These are phyloP conservation scores for Epinephelus moara DNA, from an alignment of 2,113 vertebrate genomes.

Conservation along the genomic window DNA sequence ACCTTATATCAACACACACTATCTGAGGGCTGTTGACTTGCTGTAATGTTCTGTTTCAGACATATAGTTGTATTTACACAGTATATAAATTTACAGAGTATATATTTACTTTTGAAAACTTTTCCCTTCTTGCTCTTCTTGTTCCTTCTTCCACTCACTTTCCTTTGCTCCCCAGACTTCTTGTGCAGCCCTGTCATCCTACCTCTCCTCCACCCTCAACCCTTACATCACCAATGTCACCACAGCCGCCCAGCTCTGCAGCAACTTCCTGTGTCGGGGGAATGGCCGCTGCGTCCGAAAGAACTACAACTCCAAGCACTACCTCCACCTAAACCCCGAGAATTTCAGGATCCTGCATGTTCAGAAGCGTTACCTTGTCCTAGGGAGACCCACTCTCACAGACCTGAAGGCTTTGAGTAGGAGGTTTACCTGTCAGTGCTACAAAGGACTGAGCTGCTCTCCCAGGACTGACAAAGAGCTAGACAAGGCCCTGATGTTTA, in stretches of 20 bases:
- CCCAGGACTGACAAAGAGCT: constrained; percentile 49
- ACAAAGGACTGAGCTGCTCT: constrained; percentile 78
- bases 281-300: constrained; percentile 85
- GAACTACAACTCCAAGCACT: constrained; percentile 82
- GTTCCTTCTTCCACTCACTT: neutral
- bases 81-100: neutral
- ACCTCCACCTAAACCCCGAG: constrained; percentile 87
- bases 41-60: neutral
- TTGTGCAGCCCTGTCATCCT: constrained; percentile 83
- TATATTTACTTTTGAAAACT: neutral
- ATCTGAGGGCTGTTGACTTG: neutral
- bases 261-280: constrained; percentile 82
- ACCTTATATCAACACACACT: neutral
- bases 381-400: constrained; percentile 77
- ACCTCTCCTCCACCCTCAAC: constrained; percentile 81
- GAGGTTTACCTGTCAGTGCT: constrained; percentile 87
- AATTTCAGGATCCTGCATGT: constrained; percentile 79
- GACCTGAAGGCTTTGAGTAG: constrained; percentile 81
- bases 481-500: constrained; percentile 47
- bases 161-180: constrained; percentile 72
- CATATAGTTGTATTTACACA: neutral
- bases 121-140: neutral
- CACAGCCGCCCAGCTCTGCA: constrained; percentile 87
- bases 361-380: constrained; percentile 75
- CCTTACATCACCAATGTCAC: constrained; percentile 89